A percentile compares a stretch with the other conserved stretches of the same genome.
Evolutionary conservation across 2,113 vertebrate genomes (phyloP).

Genomic region (Orcinus orca): DNA sequence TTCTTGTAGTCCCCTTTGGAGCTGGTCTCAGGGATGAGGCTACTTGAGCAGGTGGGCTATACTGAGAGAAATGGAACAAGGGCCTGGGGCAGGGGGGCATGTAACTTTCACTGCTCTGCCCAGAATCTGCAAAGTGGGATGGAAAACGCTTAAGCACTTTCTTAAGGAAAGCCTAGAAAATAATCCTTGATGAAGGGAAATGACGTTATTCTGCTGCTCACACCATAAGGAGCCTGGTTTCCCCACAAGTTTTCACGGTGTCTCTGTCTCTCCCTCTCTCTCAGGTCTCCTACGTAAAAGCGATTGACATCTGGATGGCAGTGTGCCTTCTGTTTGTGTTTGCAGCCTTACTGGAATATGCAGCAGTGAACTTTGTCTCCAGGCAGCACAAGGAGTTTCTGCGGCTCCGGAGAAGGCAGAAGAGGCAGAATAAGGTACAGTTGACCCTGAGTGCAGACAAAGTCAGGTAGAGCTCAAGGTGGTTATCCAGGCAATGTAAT

Average conservation of each 20-base stretch:
- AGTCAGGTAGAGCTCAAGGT: not conserved
- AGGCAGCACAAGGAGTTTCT: conserved; percentile 99
- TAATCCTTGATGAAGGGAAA: not conserved
- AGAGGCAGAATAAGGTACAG: conserved; percentile 92
- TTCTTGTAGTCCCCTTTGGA: not conserved
- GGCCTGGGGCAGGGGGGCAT: accelerated
- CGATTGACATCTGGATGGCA: conserved; percentile 99
- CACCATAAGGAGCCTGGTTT: not conserved
- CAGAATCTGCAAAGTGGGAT: not conserved
- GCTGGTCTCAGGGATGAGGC: not conserved
- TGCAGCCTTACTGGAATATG: conserved; percentile 96
- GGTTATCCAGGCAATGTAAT: not conserved
- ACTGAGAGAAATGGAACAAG: not conserved
- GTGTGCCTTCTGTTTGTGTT: conserved; percentile 99
- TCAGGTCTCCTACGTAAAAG: conserved; percentile 99
- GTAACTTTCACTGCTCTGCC: not conserved
- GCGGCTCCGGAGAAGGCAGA: conserved; percentile 93
- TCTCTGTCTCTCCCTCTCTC: conserved; percentile 42
- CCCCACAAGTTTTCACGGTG: not conserved
- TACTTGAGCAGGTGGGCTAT: not conserved
- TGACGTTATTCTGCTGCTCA: not conserved
- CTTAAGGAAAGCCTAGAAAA: conserved; percentile 23
- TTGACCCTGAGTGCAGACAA: not conserved
- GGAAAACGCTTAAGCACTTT: not conserved
- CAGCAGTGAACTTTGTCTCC: conserved; percentile 99